These are phyloP conservation scores for Tragulus kanchil DNA, from an alignment of 2,113 vertebrate genomes.

Conservation along the genomic window DNA sequence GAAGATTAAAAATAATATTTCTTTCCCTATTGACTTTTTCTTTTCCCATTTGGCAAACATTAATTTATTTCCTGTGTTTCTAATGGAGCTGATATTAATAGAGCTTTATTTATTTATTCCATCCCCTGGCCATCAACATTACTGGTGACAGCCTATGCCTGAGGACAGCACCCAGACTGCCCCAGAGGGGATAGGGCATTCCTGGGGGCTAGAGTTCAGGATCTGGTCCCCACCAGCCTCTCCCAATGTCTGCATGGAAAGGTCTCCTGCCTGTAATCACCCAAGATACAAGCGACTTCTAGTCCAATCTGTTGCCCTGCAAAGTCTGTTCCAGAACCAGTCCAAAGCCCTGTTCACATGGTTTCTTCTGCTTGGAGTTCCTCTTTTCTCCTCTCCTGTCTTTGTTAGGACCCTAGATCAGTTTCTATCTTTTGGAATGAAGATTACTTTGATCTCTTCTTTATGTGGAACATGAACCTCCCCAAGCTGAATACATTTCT, in stretches of 20 bases:
- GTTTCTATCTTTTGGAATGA: background rate
- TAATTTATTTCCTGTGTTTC: slow-evolving; percentile 89
- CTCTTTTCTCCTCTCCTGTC: background rate
- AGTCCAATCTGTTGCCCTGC: background rate
- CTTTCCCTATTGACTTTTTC: slow-evolving; percentile 89
- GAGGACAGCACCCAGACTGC: background rate
- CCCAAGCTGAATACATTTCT: background rate
- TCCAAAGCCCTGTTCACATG: background rate
- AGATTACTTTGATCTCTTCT: background rate
- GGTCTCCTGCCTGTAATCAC: background rate
- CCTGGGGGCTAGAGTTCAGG: background rate
- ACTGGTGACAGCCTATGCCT: fast-evolving
- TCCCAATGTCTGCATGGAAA: background rate
- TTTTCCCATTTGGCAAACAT: slow-evolving; percentile 88
- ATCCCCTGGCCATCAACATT: background rate
- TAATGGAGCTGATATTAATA: slow-evolving; percentile 85
- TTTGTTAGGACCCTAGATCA: background rate
- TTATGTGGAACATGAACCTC: background rate
- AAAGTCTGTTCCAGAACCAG: background rate
- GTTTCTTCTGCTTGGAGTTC: background rate
- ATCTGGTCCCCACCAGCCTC: background rate
- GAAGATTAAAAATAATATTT: slow-evolving; percentile 92
- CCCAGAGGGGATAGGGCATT: background rate
- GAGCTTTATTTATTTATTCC: slow-evolving; percentile 81
- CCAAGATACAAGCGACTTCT: background rate